Conservation (phyloP, 2,888 invertebrate species). For the Chymomyza fuscimana region DNA sequence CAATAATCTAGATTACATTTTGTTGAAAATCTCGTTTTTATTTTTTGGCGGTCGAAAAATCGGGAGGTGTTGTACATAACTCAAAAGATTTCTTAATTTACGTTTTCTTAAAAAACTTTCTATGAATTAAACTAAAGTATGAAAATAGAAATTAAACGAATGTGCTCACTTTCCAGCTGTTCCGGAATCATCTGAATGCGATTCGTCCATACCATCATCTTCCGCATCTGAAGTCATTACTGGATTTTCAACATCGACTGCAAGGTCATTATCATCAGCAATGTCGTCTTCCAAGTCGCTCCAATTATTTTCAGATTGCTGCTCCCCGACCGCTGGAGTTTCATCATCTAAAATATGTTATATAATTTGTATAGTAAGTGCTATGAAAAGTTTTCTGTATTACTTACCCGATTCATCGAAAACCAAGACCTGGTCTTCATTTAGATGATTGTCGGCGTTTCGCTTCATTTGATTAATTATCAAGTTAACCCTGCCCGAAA, state of each 20-base stretch:
- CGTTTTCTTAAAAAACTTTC: conserved; percentile 14
- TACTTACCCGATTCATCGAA: conserved; percentile 75
- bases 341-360: conserved; percentile 52
- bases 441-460: conserved; percentile 72
- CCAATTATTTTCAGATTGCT: conserved; percentile 44
- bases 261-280: conserved; percentile 42
- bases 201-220: conserved; percentile 40
- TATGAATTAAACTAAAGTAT: background rate
- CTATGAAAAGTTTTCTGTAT: background rate
- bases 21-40: too few species aligned
- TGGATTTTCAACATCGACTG: conserved; percentile 53
- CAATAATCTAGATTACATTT: too few species aligned
- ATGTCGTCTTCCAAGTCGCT: conserved; percentile 53
- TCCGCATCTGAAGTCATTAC: conserved; percentile 29
- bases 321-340: conserved; percentile 62
- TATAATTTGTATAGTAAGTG: background rate
- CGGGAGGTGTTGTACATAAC: too few species aligned
- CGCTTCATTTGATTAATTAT: conserved; percentile 78
- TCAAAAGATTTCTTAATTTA: too few species aligned
- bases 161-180: conserved; percentile 34
- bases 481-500: conserved; percentile 77
- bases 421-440: conserved; percentile 71
- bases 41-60: too few species aligned
- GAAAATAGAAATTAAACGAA: background rate
- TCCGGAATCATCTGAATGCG: conserved; percentile 45